phyloP scores from a whole-genome alignment of 1,140 invertebrate species.

The Rhopalosiphum maidis region DNA sequence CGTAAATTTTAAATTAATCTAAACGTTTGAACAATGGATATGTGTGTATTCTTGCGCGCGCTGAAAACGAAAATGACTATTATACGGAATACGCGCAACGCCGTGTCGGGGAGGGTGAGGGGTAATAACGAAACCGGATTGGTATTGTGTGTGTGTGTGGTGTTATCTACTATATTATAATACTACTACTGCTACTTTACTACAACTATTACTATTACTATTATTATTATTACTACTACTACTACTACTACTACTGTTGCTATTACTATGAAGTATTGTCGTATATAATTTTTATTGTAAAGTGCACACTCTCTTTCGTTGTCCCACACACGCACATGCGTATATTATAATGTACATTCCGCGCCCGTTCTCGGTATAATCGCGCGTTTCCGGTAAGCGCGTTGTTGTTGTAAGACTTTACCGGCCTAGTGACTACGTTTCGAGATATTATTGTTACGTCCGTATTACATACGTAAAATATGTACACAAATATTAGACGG shows the following conservation, averaged over 20 bases:
- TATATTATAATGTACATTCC: constrained; percentile 6
- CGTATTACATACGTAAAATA: background rate
- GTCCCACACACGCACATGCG: background rate
- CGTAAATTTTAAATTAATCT: constrained; percentile 44
- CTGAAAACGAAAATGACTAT: constrained; percentile 37
- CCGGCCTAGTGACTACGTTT: constrained; percentile 32
- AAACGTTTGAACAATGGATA: constrained; percentile 38
- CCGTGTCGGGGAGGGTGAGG: background rate
- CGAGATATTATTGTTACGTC: background rate
- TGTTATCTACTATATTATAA: background rate
- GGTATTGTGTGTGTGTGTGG: background rate
- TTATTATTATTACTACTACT: background rate
- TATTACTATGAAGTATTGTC: constrained; percentile 10
- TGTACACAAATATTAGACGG: background rate
- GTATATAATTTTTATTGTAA: constrained; percentile 34
- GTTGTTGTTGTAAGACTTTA: background rate
- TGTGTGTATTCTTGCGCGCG: background rate
- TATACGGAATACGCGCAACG: constrained; percentile 9
- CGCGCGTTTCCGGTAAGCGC: constrained; percentile 14
- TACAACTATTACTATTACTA: background rate
- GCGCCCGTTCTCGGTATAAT: background rate
- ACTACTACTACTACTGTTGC: background rate
- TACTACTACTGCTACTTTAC: background rate
- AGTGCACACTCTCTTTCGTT: background rate
- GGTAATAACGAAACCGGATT: constrained; percentile 25